phyloP scores from a whole-genome alignment of 37 sponge, comb jelly and placozoan genomes.

The Dysidea cf. avara region DNA sequence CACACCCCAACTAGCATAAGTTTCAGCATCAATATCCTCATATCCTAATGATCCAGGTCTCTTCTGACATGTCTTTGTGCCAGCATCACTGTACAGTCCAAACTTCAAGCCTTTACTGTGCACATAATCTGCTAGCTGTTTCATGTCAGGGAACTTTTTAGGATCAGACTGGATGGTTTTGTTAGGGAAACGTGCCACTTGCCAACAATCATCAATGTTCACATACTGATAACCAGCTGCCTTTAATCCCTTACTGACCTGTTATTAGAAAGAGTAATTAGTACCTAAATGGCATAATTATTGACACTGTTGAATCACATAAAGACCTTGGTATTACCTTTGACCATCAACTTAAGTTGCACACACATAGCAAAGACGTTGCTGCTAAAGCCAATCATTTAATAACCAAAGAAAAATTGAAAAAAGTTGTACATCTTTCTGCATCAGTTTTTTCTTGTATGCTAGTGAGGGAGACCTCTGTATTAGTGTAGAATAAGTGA shows the following conservation, averaged over 20 bases:
- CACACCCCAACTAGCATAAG: conserved; percentile 73
- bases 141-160: conserved; percentile 52
- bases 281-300: too few relatives aligned
- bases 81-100: conserved; percentile 65
- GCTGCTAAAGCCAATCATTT: too few relatives aligned
- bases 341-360: too few relatives aligned
- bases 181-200: conserved; percentile 19
- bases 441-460: too few relatives aligned
- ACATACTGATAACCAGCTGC: conserved; percentile 74
- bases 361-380: too few relatives aligned
- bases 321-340: too few relatives aligned
- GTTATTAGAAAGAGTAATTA: too few relatives aligned
- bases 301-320: too few relatives aligned
- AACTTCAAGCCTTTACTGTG: conserved; percentile 48
- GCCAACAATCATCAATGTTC: conserved; percentile 91
- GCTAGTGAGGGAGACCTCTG: too few relatives aligned
- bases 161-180: conserved; percentile 56
- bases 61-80: conserved; percentile 15
- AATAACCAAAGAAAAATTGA: too few relatives aligned
- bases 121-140: conserved; percentile 25
- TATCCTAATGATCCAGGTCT: conserved; percentile 72
- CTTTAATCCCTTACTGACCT: conserved; percentile 22
- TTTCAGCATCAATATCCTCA: conserved; percentile 64
- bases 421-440: too few relatives aligned
- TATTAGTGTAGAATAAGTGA: too few relatives aligned